Conservation (phyloP, 2,797 vertebrate genomes). For the Sciurus vulgaris region DNA sequence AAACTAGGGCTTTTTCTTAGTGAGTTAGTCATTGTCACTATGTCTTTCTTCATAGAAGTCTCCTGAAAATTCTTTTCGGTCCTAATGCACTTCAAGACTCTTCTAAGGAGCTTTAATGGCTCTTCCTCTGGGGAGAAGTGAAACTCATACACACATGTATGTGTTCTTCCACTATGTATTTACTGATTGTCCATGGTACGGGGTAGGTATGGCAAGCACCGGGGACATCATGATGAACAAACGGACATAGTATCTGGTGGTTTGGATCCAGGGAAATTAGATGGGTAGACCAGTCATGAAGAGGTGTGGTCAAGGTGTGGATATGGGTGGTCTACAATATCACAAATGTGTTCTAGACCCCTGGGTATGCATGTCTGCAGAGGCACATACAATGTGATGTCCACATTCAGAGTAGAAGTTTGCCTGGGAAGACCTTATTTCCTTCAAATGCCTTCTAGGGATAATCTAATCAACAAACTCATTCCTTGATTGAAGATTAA, state of each 20-base stretch:
- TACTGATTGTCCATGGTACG: background rate
- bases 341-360: background rate
- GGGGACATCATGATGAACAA: background rate
- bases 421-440: background rate
- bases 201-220: background rate
- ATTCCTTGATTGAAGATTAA: background rate
- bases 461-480: background rate
- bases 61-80: background rate
- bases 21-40: background rate
- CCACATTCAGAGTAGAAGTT: background rate
- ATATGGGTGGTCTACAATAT: background rate
- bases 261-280: background rate
- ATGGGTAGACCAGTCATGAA: fast-evolving
- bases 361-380: no score
- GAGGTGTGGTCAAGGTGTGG: background rate
- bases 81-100: background rate
- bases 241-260: background rate
- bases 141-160: background rate
- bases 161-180: background rate
- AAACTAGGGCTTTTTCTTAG: background rate
- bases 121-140: background rate
- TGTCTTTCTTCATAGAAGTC: background rate
- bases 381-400: fast-evolving
- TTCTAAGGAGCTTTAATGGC: background rate
- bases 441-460: background rate